phyloP scores from a whole-genome alignment of 1,140 invertebrate genomes.

The Eriosoma lanigerum region DNA sequence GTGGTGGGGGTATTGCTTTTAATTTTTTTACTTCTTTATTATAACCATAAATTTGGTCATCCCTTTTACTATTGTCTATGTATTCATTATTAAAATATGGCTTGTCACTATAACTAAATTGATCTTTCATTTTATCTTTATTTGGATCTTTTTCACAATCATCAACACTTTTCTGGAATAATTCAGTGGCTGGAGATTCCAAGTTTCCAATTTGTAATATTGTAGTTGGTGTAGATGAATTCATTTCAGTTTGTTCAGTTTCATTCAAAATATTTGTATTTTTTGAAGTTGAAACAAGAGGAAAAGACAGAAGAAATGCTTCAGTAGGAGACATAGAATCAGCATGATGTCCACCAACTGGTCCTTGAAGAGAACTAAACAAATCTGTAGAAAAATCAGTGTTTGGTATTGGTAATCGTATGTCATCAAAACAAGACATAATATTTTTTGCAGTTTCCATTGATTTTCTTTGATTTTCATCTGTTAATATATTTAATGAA shows the following conservation, averaged over 20 bases:
- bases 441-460: constrained; percentile 55
- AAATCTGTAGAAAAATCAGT: constrained; percentile 73
- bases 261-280: constrained; percentile 64
- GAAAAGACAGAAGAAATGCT: constrained; percentile 74
- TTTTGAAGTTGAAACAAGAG: constrained; percentile 66
- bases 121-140: constrained; percentile 46
- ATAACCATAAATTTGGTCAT: constrained; percentile 35
- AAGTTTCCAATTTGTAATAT: constrained; percentile 66
- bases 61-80: constrained; percentile 20
- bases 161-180: constrained; percentile 57
- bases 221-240: constrained; percentile 62
- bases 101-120: constrained; percentile 29
- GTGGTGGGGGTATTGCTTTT: constrained; percentile 33
- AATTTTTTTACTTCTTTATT: constrained; percentile 35
- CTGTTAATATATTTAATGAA: constrained; percentile 38
- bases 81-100: constrained; percentile 34
- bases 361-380: constrained; percentile 68
- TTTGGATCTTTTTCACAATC: constrained; percentile 55
- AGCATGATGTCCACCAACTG: constrained; percentile 65
- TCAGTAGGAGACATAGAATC: constrained; percentile 75
- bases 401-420: constrained; percentile 63
- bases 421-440: constrained; percentile 60
- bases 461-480: constrained; percentile 54
- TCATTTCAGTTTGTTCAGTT: constrained; percentile 62
- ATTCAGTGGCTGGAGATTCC: constrained; percentile 60